These are phyloP conservation scores for Halichoeres trimaculatus DNA, from an alignment of 2,113 vertebrate genomes.

Conservation along the genomic window DNA sequence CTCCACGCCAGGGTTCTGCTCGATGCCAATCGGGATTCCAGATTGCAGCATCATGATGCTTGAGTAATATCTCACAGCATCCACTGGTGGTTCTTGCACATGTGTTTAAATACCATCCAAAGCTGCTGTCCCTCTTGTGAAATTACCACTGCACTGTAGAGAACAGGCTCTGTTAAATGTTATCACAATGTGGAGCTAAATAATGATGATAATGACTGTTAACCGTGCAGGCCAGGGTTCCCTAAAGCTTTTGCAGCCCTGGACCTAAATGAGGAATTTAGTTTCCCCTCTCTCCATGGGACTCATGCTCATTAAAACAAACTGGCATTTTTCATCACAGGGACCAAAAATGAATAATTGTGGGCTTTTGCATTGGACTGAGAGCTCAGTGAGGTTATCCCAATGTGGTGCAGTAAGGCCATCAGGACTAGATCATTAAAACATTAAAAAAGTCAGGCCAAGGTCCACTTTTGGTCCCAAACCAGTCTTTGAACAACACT, in stretches of 20 bases:
- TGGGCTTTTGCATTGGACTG: conserved; percentile 24
- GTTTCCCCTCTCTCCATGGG: conserved; percentile 42
- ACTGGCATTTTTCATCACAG: conserved; percentile 39
- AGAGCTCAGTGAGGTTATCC: conserved; percentile 31
- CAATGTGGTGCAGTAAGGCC: not conserved
- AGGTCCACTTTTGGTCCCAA: conserved; percentile 49
- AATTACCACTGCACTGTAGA: conserved; percentile 38
- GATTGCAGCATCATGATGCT: not conserved
- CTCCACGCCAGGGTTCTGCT: too few relatives aligned
- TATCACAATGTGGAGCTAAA: conserved; percentile 58
- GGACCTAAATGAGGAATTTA: conserved; percentile 61
- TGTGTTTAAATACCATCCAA: conserved; percentile 28
- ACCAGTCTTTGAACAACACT: conserved; percentile 56
- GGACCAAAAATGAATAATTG: conserved; percentile 48
- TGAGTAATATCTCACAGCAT: conserved; percentile 15
- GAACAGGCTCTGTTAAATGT: conserved; percentile 48
- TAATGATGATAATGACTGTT: conserved; percentile 62
- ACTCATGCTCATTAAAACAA: conserved; percentile 63
- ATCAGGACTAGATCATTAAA: conserved; percentile 54
- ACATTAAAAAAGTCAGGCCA: conserved; percentile 32
- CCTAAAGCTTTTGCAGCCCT: conserved; percentile 51
- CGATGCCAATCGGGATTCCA: too few relatives aligned
- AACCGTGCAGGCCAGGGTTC: conserved; percentile 55
- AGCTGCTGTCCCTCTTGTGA: conserved; percentile 49
- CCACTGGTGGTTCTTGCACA: conserved; percentile 10